Base-by-base conservation (phyloP, 2,113 vertebrate species). In the Cygnus buccinator region DNA sequence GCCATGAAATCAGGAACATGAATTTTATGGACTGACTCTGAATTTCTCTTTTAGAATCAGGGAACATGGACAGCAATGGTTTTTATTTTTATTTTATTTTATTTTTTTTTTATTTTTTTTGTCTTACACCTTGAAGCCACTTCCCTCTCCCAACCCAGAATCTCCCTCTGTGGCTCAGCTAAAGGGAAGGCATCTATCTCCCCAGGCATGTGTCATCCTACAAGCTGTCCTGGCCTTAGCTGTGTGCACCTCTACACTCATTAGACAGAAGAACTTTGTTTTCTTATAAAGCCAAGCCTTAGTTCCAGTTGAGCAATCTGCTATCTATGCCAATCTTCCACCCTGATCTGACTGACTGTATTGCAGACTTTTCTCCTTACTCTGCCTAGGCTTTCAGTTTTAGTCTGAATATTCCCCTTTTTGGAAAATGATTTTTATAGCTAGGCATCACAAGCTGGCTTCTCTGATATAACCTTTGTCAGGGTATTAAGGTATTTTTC, bases 241-340 rank as follows among this genome's bases (percentile, higher is more conserved):
- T 65, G 33, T 37, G 21, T 72, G 43, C 39, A 29, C n/a, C n/a
- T 77, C 79, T 18, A 62, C 52, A 48, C 14, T 17, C 29, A 12
- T 77, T 61, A 74, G 23, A 18, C 7, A 55, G 37, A 76, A 31
- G 6, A 26, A 31, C 18, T 66, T 44, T 82, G 31, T 74, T 81
- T 75, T 68, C 52, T 39, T 31, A 35, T 16, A 84, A 75, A 90
- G 37, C 37, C 72, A 55, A 90, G 50, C 7, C 1, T 10, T 37
- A 43, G 21, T 78, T 87, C 63, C 83, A 93, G 83, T 50, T 89
- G 55, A 92, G 31, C 37, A 84, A 55, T 46, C 63, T 84, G 55
- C 37, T 89, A 63, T 65, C 80, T 41, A 1, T 55, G 63, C 46
- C 75, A 80, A 6, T 13, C 41, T 88, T 66, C 62, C 55, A n/a